phyloP scores from a whole-genome alignment of 1,140 invertebrate genomes.

The Drosophila oshimai region DNA sequence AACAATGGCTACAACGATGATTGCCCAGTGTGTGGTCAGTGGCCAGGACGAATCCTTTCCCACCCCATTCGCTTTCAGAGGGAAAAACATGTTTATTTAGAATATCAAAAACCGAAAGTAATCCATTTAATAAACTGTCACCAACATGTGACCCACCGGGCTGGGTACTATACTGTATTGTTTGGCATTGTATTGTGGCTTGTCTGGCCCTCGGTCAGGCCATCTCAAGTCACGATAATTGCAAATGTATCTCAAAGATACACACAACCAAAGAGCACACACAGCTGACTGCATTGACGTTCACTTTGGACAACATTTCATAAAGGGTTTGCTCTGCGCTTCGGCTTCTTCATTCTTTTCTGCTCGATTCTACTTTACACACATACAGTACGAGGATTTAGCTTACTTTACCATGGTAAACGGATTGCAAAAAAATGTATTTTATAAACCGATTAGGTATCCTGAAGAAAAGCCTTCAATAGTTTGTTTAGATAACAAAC shows the following conservation, averaged over 20 bases:
- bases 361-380: background rate
- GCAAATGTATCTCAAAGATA: slow-evolving; percentile 78
- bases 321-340: slow-evolving; percentile 60
- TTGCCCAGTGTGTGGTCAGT: slow-evolving; percentile 48
- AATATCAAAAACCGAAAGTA: slow-evolving; percentile 82
- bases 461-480: too few species aligned
- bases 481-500: too few species aligned
- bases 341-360: slow-evolving; percentile 18
- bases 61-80: background rate
- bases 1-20: slow-evolving; percentile 17
- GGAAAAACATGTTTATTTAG: slow-evolving; percentile 80
- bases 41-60: slow-evolving; percentile 11
- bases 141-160: slow-evolving; percentile 67
- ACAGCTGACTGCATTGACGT: slow-evolving; percentile 60
- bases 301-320: slow-evolving; percentile 62
- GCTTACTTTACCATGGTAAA: background rate
- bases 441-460: too few species aligned
- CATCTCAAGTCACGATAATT: slow-evolving; percentile 81
- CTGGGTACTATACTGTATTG: background rate
- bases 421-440: background rate
- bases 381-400: background rate
- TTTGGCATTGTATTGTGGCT: slow-evolving; percentile 21
- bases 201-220: slow-evolving; percentile 29
- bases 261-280: slow-evolving; percentile 36
- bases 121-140: slow-evolving; percentile 82